These are phyloP conservation scores for Plagodis dolabraria DNA, from an alignment of 2,888 invertebrate genomes.

Conservation along the genomic window DNA sequence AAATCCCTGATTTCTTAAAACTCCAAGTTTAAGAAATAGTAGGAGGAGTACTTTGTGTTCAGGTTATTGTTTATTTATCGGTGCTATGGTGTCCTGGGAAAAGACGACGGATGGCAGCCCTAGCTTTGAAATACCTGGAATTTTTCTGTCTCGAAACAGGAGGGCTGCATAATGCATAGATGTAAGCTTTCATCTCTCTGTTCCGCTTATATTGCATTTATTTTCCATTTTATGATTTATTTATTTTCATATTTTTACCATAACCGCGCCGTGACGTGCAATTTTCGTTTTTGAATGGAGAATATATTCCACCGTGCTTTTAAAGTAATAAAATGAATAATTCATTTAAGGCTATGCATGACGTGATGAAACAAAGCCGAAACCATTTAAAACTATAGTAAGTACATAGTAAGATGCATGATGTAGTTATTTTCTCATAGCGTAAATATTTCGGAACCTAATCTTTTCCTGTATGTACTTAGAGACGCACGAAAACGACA, in stretches of 20 bases:
- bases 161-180: slow-evolving; percentile 45
- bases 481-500: not conserved
- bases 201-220: slow-evolving; percentile 41
- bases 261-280: not conserved
- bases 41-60: not conserved
- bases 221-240: slow-evolving; percentile 38
- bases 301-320: not conserved
- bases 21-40: no score
- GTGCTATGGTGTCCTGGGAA: not conserved
- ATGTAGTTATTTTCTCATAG: no score
- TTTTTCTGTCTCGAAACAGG: slow-evolving; percentile 39
- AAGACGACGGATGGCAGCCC: slow-evolving; percentile 5
- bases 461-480: no score
- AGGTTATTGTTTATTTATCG: not conserved
- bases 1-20: no score
- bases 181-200: slow-evolving; percentile 35
- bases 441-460: no score
- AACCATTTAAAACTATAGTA: no score
- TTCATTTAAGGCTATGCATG: no score
- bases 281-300: not conserved
- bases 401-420: no score
- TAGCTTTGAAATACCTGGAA: slow-evolving; percentile 34
- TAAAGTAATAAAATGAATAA: no score
- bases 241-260: slow-evolving; percentile 19
- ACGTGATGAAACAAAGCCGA: no score